A percentile compares a stretch with the other conserved stretches of the same genome.
These are phyloP conservation scores for Neelides folsomi DNA, from an alignment of 2,888 invertebrate genomes.

Conservation along the genomic window DNA sequence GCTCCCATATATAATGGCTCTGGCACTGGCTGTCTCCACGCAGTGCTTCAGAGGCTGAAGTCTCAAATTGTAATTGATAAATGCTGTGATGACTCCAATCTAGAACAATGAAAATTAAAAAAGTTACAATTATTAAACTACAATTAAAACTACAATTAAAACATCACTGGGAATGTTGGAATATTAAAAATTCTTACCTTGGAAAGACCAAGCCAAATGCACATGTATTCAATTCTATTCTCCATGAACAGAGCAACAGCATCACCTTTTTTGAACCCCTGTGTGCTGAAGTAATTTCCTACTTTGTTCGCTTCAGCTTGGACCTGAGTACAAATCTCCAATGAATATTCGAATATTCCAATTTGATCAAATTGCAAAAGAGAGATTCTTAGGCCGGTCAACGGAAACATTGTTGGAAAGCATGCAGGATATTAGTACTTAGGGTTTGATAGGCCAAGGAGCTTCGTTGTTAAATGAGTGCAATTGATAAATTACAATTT, in stretches of 20 bases:
- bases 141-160: neutral
- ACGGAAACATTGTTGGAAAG: neutral
- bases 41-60: conserved; percentile 74
- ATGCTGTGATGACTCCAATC: conserved; percentile 67
- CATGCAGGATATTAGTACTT: too few relatives aligned
- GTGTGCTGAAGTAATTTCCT: conserved; percentile 60
- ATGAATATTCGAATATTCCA: neutral
- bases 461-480: too few relatives aligned
- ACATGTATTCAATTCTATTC: conserved; percentile 81
- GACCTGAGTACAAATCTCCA: conserved; percentile 43
- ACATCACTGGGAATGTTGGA: too few relatives aligned
- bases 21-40: conserved; percentile 66
- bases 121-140: neutral
- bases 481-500: too few relatives aligned
- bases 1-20: conserved; percentile 67
- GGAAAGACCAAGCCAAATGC: conserved; percentile 74
- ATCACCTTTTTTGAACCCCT: conserved; percentile 75
- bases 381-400: neutral
- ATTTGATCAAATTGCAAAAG: neutral
- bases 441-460: too few relatives aligned
- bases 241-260: conserved; percentile 78
- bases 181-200: conserved; percentile 13
- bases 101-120: conserved; percentile 45
- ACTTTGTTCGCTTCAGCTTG: conserved; percentile 74
- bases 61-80: conserved; percentile 86